Percentiles rank a stretch among this genome's conserved stretches.
These are phyloP conservation scores for Hirudo medicinalis DNA, from an alignment of 1,140 invertebrate species.

Conservation along the genomic window DNA sequence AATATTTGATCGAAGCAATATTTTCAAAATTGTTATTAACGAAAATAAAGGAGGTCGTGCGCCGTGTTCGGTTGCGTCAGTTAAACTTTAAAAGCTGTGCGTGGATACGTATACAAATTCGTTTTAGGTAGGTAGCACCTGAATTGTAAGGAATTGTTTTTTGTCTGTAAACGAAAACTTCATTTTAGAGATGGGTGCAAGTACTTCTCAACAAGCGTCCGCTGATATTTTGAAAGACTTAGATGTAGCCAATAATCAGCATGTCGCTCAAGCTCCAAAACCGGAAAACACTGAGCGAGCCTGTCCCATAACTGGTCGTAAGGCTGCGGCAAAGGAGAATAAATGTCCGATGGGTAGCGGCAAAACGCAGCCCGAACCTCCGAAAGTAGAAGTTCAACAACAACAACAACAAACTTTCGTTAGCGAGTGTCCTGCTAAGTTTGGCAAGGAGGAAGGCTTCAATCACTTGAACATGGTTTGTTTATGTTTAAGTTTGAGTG, in stretches of 20 bases:
- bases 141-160: not conserved
- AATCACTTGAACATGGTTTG: not conserved
- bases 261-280: not conserved
- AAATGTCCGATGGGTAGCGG: not conserved
- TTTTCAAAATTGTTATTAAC: not conserved
- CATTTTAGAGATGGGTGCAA: not conserved
- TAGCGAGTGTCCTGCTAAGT: not conserved
- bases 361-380: not conserved
- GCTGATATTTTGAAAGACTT: not conserved
- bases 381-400: not conserved
- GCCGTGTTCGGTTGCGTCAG: too few species aligned
- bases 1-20: too few species aligned
- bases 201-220: not conserved
- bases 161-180: not conserved
- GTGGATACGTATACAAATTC: not conserved
- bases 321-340: not conserved
- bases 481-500: not conserved
- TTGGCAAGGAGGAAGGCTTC: not conserved
- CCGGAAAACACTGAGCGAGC: not conserved
- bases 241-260: not conserved
- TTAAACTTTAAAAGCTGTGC: not conserved
- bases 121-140: not conserved
- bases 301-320: not conserved
- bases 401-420: not conserved
- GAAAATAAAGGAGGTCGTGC: conserved; percentile 11